These are phyloP conservation scores for Adoxophyes honmai DNA, from an alignment of 1,140 invertebrate genomes.

Conservation along the genomic window DNA sequence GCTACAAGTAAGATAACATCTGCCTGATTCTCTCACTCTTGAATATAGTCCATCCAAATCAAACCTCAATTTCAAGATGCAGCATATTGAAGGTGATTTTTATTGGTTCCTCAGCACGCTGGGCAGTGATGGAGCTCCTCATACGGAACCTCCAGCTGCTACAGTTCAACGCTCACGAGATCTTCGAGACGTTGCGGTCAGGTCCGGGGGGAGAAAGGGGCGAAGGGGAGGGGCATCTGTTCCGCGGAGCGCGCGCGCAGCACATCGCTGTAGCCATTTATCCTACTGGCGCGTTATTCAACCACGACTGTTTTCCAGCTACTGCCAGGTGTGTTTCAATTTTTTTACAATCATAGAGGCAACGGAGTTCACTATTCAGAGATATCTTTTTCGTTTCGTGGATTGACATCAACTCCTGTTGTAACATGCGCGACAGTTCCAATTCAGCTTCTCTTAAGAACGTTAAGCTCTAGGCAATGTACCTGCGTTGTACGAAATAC, in stretches of 20 bases:
- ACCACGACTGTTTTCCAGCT: constrained; percentile 92
- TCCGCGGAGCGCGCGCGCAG: constrained; percentile 77
- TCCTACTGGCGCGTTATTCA: constrained; percentile 88
- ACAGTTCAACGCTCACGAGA: constrained; percentile 94
- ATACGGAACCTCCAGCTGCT: constrained; percentile 87
- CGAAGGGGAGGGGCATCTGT: constrained; percentile 52
- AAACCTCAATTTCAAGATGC: no score
- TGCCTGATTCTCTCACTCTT: no score
- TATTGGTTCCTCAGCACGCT: constrained; percentile 69
- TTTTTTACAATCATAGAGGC: neutral
- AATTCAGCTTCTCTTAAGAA: no score
- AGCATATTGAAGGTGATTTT: neutral
- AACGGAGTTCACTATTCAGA: no score
- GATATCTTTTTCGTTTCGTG: no score
- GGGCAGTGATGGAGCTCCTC: constrained; percentile 80
- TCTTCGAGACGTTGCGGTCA: constrained; percentile 83
- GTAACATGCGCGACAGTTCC: no score
- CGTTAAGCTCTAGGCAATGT: no score
- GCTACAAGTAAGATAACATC: no score
- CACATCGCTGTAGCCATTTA: constrained; percentile 90
- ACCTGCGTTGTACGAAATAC: no score
- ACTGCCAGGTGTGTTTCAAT: constrained; percentile 80
- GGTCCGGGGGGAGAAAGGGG: constrained; percentile 20
- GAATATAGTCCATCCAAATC: no score
- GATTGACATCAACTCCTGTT: no score